Conservation (phyloP, 2,888 invertebrate species). For the Sinohyriopsis cumingii region DNA sequence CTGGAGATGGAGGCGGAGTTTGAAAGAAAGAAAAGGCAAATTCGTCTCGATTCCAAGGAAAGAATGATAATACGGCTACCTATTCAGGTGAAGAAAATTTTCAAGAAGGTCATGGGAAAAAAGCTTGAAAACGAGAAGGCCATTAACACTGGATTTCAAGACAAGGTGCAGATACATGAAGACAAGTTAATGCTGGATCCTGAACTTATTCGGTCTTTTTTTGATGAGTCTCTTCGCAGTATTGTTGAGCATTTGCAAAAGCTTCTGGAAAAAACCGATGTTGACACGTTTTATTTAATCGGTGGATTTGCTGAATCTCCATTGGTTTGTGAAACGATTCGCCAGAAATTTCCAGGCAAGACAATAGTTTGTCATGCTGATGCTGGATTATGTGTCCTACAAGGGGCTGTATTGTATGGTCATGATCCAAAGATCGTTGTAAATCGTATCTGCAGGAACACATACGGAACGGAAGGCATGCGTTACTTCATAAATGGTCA, state of each 20-base stretch:
- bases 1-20: conserved; percentile 16
- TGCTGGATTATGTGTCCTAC: conserved; percentile 17
- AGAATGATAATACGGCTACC: conserved; percentile 6
- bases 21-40: conserved; percentile 17
- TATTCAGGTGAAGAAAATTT: conserved; percentile 7
- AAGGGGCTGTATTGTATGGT: conserved; percentile 21
- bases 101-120: neutral
- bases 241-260: conserved; percentile 10
- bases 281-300: conserved; percentile 6
- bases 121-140: neutral
- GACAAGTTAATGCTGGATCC: conserved; percentile 11
- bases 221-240: conserved; percentile 9
- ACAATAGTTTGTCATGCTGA: conserved; percentile 11
- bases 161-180: conserved; percentile 2
- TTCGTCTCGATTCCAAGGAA: conserved; percentile 3
- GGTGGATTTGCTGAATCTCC: conserved; percentile 24
- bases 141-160: neutral
- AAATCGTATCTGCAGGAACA: conserved; percentile 11
- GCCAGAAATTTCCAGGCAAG: conserved; percentile 3
- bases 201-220: conserved; percentile 4
- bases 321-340: conserved; percentile 8
- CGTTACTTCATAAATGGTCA: conserved; percentile 12
- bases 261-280: conserved; percentile 2
- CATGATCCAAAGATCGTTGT: conserved; percentile 16
- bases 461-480: conserved; percentile 13